phyloP scores from a whole-genome alignment of 2,797 vertebrate species.

The Poeciliopsis infans region DNA sequence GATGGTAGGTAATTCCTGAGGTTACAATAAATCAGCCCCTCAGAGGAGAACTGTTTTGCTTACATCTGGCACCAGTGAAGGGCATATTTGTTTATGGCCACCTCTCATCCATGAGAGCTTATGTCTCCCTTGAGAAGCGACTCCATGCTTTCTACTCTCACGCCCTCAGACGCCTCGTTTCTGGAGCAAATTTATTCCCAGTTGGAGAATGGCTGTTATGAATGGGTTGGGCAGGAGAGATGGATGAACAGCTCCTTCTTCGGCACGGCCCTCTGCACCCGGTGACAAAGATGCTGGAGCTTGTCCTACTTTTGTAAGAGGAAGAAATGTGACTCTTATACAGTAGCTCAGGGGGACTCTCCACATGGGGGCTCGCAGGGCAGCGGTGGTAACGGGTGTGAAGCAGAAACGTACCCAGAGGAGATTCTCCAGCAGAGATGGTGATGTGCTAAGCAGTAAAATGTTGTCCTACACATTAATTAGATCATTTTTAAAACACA shows the following conservation, averaged over 20 bases:
- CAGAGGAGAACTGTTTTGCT: slow-evolving; percentile 26
- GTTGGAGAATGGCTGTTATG: slow-evolving; percentile 74
- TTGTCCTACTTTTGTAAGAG: slow-evolving; percentile 75
- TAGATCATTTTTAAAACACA: slow-evolving; percentile 32
- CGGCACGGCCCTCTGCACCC: slow-evolving; percentile 61
- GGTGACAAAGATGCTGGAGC: slow-evolving; percentile 67
- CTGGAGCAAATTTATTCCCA: slow-evolving; percentile 75
- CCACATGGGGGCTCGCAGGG: slow-evolving; percentile 50
- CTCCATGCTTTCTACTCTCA: slow-evolving; percentile 53
- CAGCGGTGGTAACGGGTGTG: slow-evolving; percentile 60
- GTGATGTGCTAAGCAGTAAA: slow-evolving; percentile 36
- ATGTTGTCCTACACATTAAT: slow-evolving; percentile 51
- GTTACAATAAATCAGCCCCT: not conserved
- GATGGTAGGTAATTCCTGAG: not conserved
- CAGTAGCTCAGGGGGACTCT: slow-evolving; percentile 66
- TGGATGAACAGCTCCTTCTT: slow-evolving; percentile 63
- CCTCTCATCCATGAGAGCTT: slow-evolving; percentile 45
- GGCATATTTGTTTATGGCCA: slow-evolving; percentile 67
- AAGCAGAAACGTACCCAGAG: slow-evolving; percentile 56
- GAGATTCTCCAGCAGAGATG: slow-evolving; percentile 53
- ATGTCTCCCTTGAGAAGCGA: slow-evolving; percentile 50
- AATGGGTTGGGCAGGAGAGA: slow-evolving; percentile 67
- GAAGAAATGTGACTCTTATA: slow-evolving; percentile 64
- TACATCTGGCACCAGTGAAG: slow-evolving; percentile 42
- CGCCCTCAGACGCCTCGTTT: slow-evolving; percentile 55